Evolutionary conservation across 2,888 invertebrate genomes (phyloP).

Genomic region (Merodon equestris): DNA sequence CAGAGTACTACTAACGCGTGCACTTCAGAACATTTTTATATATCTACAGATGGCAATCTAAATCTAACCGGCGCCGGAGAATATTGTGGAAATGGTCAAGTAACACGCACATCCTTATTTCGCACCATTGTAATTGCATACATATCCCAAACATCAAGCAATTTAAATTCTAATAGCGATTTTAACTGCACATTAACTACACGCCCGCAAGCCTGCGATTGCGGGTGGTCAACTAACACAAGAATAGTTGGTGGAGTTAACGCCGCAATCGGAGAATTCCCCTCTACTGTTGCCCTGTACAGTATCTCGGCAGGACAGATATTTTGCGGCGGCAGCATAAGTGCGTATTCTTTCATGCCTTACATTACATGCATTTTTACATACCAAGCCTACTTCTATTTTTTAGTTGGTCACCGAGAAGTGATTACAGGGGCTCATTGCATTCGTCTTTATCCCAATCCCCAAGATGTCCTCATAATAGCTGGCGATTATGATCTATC

Average conservation of each 20-base stretch:
- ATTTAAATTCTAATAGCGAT: conserved; percentile 63
- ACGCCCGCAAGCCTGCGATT: conserved; percentile 73
- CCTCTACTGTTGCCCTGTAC: conserved; percentile 81
- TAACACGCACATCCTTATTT: conserved; percentile 72
- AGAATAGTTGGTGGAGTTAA: conserved; percentile 81
- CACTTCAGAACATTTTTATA: conserved; percentile 74
- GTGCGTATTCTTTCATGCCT: too few relatives aligned
- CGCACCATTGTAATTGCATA: conserved; percentile 73
- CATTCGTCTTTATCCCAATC: conserved; percentile 68
- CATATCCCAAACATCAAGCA: conserved; percentile 69
- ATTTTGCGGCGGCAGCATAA: conserved; percentile 80
- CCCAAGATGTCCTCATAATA: conserved; percentile 75
- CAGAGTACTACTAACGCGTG: conserved; percentile 69
- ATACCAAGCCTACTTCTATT: background rate
- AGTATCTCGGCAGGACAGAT: conserved; percentile 70
- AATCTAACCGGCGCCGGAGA: conserved; percentile 72
- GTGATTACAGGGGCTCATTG: conserved; percentile 81
- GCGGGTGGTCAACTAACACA: conserved; percentile 76
- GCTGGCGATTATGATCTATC: conserved; percentile 81
- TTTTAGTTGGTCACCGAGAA: conserved; percentile 74
- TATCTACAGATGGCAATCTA: conserved; percentile 74
- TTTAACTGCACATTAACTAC: conserved; percentile 72
- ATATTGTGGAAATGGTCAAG: conserved; percentile 73
- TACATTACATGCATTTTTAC: background rate
- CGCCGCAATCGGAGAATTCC: conserved; percentile 81